Evolutionary conservation across 2,113 vertebrate genomes (phyloP).

Genomic region (Pandion haliaetus): DNA sequence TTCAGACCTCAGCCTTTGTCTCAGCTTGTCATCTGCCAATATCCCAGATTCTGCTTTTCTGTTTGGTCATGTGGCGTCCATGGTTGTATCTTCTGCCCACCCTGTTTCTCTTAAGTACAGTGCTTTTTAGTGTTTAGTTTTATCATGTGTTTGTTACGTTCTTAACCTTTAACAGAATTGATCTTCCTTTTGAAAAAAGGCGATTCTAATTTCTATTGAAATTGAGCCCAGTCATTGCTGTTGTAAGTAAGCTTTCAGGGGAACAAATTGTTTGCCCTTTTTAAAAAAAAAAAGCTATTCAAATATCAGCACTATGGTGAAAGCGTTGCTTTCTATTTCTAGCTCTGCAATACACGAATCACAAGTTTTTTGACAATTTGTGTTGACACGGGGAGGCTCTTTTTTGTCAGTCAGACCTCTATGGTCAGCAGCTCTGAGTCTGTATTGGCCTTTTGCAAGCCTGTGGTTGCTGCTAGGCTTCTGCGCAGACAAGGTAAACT

Average conservation of each 20-base stretch:
- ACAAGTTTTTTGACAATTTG: not conserved
- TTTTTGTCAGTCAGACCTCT: not conserved
- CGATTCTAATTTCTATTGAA: not conserved
- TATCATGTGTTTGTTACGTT: not conserved
- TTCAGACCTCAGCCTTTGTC: not conserved
- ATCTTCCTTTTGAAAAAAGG: not conserved
- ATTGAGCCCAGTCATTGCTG: not conserved
- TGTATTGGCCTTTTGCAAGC: not conserved
- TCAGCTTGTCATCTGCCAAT: not conserved
- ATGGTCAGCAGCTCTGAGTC: not conserved
- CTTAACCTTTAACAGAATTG: not conserved
- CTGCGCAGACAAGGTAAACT: not conserved
- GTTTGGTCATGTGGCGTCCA: not conserved
- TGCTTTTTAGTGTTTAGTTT: not conserved
- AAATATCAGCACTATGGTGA: not conserved
- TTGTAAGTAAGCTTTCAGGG: not conserved
- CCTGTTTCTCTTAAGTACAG: not conserved
- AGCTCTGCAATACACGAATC: not conserved
- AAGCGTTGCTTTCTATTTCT: slow-evolving; percentile 2
- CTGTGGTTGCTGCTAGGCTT: fast-evolving
- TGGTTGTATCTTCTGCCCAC: not conserved
- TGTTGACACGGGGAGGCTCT: not conserved
- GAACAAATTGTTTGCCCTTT: not conserved
- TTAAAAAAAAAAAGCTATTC: not conserved
- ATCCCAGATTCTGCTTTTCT: not conserved